These are phyloP conservation scores for Caenorhabditis angaria DNA, from an alignment of 2,888 invertebrate genomes.

Conservation along the genomic window DNA sequence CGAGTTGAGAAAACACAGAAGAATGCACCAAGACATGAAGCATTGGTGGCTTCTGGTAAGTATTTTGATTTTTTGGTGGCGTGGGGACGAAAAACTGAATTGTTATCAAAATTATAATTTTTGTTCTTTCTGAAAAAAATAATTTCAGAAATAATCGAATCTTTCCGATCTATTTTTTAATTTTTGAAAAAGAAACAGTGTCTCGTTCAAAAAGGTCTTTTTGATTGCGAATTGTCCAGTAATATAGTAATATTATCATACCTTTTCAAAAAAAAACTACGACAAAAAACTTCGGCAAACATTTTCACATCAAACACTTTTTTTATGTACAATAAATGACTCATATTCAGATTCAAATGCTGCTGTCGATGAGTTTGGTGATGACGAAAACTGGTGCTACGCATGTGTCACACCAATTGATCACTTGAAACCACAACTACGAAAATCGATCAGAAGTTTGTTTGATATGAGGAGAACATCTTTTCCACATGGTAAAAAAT, in stretches of 20 bases:
- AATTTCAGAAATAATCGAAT: too few species aligned
- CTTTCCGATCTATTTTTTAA: too few species aligned
- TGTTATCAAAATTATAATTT: too few species aligned
- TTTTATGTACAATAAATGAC: too few species aligned
- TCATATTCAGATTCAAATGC: background rate
- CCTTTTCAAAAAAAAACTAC: background rate
- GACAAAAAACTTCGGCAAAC: background rate
- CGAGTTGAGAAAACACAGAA: slow-evolving; percentile 7
- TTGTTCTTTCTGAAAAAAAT: too few species aligned
- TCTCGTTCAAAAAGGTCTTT: too few species aligned
- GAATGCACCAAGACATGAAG: slow-evolving; percentile 8
- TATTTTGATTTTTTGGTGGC: too few species aligned
- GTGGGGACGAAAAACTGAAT: too few species aligned
- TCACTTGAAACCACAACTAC: slow-evolving; percentile 51
- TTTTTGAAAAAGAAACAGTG: too few species aligned
- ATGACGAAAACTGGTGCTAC: slow-evolving; percentile 58
- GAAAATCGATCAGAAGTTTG: slow-evolving; percentile 56
- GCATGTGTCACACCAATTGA: slow-evolving; percentile 57
- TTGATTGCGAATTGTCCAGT: background rate
- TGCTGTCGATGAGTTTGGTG: background rate
- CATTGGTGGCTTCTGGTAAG: background rate
- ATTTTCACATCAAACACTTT: background rate
- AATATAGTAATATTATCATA: background rate
- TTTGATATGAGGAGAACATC: slow-evolving; percentile 61
- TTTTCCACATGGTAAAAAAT: slow-evolving; percentile 51